phyloP scores from a whole-genome alignment of 2,113 vertebrate species.

The Mustela nigripes region DNA sequence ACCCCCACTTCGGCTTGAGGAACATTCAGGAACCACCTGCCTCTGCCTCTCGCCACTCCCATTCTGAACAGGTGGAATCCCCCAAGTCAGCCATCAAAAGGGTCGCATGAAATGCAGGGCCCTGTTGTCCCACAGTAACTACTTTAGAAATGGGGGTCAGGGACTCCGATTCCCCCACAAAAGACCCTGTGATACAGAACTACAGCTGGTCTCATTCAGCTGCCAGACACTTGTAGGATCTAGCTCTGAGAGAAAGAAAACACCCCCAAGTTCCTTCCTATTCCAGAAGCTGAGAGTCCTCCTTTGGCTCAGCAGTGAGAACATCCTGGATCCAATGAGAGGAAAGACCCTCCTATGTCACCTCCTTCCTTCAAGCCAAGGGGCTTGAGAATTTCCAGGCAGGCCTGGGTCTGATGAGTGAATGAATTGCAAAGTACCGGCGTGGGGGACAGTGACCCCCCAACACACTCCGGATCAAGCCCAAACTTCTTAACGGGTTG shows the following conservation, averaged over 20 bases:
- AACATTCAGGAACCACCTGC: not conserved
- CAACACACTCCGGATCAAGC: not conserved
- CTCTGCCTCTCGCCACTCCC: not conserved
- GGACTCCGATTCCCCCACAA: not conserved
- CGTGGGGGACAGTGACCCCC: not conserved
- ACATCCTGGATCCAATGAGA: not conserved
- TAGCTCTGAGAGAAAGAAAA: not conserved
- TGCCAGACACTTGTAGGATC: not conserved
- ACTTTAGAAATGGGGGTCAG: not conserved
- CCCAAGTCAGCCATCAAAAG: not conserved
- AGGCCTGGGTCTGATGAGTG: not conserved
- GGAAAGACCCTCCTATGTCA: not conserved
- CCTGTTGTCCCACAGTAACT: not conserved
- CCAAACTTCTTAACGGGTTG: not conserved
- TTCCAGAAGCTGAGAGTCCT: not conserved
- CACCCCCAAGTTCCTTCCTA: not conserved
- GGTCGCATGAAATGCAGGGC: not conserved
- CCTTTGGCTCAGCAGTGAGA: not conserved
- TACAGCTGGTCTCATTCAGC: not conserved
- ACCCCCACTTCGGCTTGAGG: not conserved
- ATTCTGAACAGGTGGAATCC: slow-evolving; percentile 21
- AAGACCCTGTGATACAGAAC: not conserved
- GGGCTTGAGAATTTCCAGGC: not conserved
- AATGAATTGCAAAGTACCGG: not conserved
- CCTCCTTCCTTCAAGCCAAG: not conserved